Evolutionary conservation across 2,113 vertebrate genomes (phyloP).

Genomic region (Corythaixoides concolor): DNA sequence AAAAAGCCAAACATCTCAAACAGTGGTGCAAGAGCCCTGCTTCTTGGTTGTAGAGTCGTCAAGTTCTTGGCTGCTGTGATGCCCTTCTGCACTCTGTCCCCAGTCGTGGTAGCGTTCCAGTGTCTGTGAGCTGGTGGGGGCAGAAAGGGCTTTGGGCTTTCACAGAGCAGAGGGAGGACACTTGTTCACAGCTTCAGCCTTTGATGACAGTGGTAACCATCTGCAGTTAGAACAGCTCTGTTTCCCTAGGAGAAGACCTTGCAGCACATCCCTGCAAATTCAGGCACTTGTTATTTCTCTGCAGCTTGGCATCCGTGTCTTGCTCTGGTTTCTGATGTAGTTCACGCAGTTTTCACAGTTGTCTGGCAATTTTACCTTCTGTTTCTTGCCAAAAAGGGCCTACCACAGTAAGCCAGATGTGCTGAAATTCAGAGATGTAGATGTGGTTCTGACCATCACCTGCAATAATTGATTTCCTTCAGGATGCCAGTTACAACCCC

Average conservation of each 20-base stretch:
- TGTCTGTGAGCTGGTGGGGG: background rate
- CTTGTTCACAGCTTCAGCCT: background rate
- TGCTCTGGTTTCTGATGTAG: background rate
- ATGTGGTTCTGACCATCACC: background rate
- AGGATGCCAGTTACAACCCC: background rate
- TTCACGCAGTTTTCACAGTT: background rate
- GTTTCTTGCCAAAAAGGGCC: background rate
- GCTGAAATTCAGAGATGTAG: background rate
- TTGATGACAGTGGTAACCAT: background rate
- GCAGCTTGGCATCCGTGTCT: background rate
- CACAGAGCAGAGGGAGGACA: background rate
- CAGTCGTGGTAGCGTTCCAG: background rate
- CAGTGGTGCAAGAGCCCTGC: background rate
- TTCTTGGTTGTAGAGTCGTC: background rate
- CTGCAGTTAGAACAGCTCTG: background rate
- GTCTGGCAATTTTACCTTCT: background rate
- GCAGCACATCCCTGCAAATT: background rate
- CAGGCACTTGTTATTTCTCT: background rate
- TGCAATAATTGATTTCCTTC: background rate
- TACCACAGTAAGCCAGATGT: background rate
- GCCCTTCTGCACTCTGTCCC: background rate
- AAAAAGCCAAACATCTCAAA: background rate
- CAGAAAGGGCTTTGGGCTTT: background rate
- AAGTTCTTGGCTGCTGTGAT: background rate
- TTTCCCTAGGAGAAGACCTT: background rate